Evolutionary conservation across 2,797 vertebrate genomes (phyloP).

Genomic region (Oryzias dopingdopingensis): DNA sequence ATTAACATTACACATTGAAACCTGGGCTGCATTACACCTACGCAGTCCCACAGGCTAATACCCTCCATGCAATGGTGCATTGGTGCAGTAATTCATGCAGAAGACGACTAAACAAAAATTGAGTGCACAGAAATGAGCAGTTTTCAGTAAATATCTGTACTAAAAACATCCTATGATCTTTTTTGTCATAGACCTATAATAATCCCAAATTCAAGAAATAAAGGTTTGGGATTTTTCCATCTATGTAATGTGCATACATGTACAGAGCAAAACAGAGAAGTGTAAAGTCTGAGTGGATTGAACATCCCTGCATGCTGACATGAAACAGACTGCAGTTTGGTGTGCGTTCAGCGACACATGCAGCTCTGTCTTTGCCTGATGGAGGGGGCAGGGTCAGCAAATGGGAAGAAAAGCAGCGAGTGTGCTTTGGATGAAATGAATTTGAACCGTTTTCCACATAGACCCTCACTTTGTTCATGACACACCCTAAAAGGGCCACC

Average conservation of each 20-base stretch:
- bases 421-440: constrained; percentile 45
- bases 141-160: too few species aligned
- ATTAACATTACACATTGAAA: too few species aligned
- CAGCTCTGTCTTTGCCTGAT: constrained; percentile 34
- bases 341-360: constrained; percentile 35
- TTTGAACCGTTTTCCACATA: constrained; percentile 43
- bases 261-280: constrained; percentile 1
- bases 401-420: constrained; percentile 20
- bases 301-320: constrained; percentile 20
- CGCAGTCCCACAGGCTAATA: too few species aligned
- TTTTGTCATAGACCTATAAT: too few species aligned
- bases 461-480: constrained; percentile 42
- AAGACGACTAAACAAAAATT: too few species aligned
- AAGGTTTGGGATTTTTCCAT: not conserved
- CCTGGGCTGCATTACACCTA: too few species aligned
- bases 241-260: constrained; percentile 3
- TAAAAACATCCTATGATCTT: too few species aligned
- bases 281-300: not conserved
- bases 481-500: constrained; percentile 44
- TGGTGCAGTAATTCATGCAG: too few species aligned
- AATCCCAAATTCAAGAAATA: too few species aligned
- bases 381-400: not conserved
- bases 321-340: constrained; percentile 13
- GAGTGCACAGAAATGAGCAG: too few species aligned
- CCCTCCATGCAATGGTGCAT: too few species aligned